These are phyloP conservation scores for Chymomyza costata DNA, from an alignment of 1,140 invertebrate species.

Conservation along the genomic window DNA sequence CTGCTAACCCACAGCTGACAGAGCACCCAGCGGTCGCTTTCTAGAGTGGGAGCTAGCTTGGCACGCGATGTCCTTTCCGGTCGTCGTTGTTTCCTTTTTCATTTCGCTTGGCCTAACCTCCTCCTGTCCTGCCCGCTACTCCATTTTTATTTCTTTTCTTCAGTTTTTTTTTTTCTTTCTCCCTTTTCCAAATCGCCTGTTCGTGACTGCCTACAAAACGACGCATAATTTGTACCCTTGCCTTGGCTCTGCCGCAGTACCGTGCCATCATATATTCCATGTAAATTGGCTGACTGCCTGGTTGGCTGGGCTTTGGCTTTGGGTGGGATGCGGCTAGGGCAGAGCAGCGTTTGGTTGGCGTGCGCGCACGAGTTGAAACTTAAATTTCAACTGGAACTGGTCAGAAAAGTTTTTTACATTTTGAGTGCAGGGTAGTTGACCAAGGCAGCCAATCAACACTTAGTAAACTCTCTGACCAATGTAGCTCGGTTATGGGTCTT, in stretches of 20 bases:
- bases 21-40: conserved; percentile 7
- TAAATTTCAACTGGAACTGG: conserved; percentile 67
- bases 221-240: conserved; percentile 70
- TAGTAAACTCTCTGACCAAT: conserved; percentile 10
- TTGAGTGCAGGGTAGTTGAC: conserved; percentile 4
- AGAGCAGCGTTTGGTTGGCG: conserved; percentile 16
- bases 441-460: background rate
- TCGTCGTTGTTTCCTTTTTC: conserved; percentile 66
- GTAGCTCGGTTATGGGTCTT: no score
- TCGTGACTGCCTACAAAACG: conserved; percentile 63
- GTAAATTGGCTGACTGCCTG: conserved; percentile 43
- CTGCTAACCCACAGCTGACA: no score
- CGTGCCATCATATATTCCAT: conserved; percentile 55
- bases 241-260: conserved; percentile 51
- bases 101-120: conserved; percentile 15
- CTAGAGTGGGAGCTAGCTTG: conserved; percentile 43
- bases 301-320: conserved; percentile 1
- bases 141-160: conserved; percentile 30
- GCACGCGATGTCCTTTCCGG: conserved; percentile 74
- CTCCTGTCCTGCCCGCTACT: conserved; percentile 19
- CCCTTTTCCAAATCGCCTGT: conserved; percentile 53
- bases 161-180: conserved; percentile 8
- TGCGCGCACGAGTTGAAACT: conserved; percentile 30
- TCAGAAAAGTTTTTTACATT: conserved; percentile 41
- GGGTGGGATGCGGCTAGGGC: conserved; percentile 14